Percentiles rank a stretch among this genome's conserved stretches.
Conservation (phyloP, 2,888 invertebrate species). For the Nemotelus pantherinus region DNA sequence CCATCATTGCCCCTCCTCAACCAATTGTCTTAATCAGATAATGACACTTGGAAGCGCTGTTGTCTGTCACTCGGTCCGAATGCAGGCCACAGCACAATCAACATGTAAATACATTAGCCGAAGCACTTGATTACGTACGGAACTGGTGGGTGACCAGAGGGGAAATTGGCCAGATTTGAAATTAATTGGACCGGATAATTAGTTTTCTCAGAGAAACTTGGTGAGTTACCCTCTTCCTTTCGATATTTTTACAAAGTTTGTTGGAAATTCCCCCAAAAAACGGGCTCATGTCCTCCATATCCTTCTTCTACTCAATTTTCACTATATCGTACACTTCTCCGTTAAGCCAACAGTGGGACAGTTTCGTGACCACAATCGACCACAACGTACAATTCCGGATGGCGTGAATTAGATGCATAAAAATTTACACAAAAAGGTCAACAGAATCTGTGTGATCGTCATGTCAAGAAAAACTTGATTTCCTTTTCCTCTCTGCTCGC, state of each 20-base stretch:
- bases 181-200: no score
- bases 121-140: neutral
- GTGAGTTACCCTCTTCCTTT: no score
- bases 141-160: neutral
- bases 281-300: no score
- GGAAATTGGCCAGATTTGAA: no score
- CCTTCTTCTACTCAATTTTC: no score
- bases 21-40: constrained; percentile 42
- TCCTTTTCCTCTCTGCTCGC: neutral
- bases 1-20: constrained; percentile 28
- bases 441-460: neutral
- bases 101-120: neutral
- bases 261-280: no score
- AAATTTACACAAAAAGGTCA: neutral
- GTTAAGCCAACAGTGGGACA: no score
- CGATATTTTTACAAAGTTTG: no score
- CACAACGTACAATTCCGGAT: neutral
- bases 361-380: no score
- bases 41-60: constrained; percentile 28
- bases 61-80: constrained; percentile 24
- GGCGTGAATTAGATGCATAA: neutral
- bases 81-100: neutral
- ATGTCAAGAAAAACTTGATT: constrained; percentile 21
- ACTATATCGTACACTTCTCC: no score
- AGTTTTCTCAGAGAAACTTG: no score